Base-by-base conservation (phyloP, 1,140 invertebrate genomes). In the Asobara japonica region DNA sequence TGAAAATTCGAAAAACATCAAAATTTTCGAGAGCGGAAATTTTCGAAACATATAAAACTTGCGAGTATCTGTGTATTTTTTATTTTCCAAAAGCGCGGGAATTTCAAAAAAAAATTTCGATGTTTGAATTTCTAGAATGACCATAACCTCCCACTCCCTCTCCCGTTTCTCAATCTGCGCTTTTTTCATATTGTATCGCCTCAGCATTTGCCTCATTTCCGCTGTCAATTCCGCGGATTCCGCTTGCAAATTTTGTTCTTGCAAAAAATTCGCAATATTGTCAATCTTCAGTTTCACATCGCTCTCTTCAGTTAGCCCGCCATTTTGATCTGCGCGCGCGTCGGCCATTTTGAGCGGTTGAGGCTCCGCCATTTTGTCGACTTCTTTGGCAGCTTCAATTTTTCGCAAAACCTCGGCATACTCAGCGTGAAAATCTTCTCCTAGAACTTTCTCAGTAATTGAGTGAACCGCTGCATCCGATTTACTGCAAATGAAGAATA, bases 371-470 rank as follows among this genome's bases (percentile, higher is more conserved):
- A n/a, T n/a, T n/a, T n/a, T n/a, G n/a, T n/a, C n/a, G n/a, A n/a
- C n/a, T n/a, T n/a, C n/a, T n/a, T n/a, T n/a, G n/a, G n/a, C 5
- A 36, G 45, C 65, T 72, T 74, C 70, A 74, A 91, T 85, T 74
- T 89, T 88, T 45, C 88, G 84, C 61, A 90, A 83, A 11, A 92
- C 88, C 69, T 89, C 84, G 30, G 85, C 80, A 31, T 91, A 84
- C 65, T 90, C 88, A 16, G 88, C 79, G 30, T 86, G 81, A 80
- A 92, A 92, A 10, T 89, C 86, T n/a, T 87, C 83, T 0, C 87
- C 87, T 16, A 93, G 83, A 77, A 89, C 89, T 70, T 90, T 88
- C 76, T 93, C 90, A 8, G 92, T 86, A 71, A 93, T 84, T 0
- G 91, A 91, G 74, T 87, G 80, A n/a, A 92, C 86, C 77, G 85